Evolutionary conservation across 2,113 vertebrate genomes (phyloP).

Genomic region (human (Homo sapiens)): GRCh38 chr9:113887001-113887500

Average conservation of each 20-base stretch:
- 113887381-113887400: neutral
- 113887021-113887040: neutral
- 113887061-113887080: neutral
- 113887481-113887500: neutral
- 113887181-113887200: neutral
- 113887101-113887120: neutral
- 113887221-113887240: neutral
- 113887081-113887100: neutral
- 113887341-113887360: conserved; percentile 38
- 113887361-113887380: conserved; percentile 32
- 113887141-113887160: neutral
- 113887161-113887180: neutral
- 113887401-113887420: neutral
- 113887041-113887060: neutral
- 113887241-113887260: neutral
- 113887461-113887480: neutral
- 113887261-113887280: neutral
- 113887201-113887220: neutral
- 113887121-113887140: neutral
- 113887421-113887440: neutral
- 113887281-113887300: neutral
- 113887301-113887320: neutral
- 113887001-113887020: neutral
- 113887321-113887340: neutral
- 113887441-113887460: neutral